Evolutionary conservation across 2,888 invertebrate species (phyloP).

Genomic region (Graphium colonna): DNA sequence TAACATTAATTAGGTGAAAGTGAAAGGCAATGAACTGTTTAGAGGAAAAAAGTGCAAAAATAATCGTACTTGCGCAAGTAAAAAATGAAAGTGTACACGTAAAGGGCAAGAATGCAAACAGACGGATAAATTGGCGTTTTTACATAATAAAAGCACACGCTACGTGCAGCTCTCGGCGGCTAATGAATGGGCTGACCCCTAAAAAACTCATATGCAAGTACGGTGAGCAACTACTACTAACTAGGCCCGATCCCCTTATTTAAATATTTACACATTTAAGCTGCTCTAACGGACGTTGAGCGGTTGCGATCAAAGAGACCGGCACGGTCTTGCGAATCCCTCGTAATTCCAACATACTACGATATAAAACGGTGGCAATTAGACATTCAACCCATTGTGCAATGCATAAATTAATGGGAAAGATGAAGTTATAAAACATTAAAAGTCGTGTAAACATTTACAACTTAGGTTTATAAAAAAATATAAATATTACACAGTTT

Average conservation of each 20-base stretch:
- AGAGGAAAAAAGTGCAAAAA: constrained; percentile 26
- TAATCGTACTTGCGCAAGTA: constrained; percentile 19
- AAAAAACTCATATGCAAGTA: not conserved
- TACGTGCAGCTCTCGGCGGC: constrained; percentile 1
- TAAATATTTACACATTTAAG: not conserved
- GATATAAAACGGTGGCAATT: too few species aligned
- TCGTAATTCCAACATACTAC: not conserved
- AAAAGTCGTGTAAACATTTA: too few species aligned
- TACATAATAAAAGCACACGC: not conserved
- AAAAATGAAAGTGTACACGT: constrained; percentile 43
- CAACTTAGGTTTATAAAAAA: too few species aligned
- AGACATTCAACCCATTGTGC: too few species aligned
- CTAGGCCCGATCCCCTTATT: not conserved
- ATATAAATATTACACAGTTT: too few species aligned
- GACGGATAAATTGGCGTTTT: not conserved
- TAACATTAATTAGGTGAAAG: constrained; percentile 63
- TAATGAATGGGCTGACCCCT: not conserved
- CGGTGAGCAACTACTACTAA: not conserved
- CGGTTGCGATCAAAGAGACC: not conserved
- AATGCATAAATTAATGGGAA: too few species aligned
- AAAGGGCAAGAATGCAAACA: constrained; percentile 47
- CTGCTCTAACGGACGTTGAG: not conserved
- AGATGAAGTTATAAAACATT: too few species aligned
- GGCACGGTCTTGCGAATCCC: not conserved
- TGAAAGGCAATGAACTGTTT: constrained; percentile 42